Base-by-base conservation (phyloP, 2,888 invertebrate species). In the Toxonevra muliebris region DNA sequence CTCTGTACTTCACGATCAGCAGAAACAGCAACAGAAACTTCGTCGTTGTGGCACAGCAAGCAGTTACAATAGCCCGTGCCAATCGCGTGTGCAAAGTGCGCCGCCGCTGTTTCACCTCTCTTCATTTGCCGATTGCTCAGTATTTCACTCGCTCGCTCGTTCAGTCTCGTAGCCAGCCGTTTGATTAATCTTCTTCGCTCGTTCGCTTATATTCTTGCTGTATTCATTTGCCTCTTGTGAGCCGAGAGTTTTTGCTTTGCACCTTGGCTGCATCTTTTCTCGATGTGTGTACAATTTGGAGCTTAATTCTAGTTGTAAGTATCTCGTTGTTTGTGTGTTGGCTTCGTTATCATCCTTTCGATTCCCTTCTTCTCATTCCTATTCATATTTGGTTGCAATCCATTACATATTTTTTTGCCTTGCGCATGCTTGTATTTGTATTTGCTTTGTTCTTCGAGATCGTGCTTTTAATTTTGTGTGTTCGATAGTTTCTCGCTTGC, bases 31-130 rank as follows among this genome's bases (percentile, higher is more conserved):
- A 59, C 59, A 53, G n/a, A 2, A 43, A 19, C 1, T 1, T 13
- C 48, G n/a, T 55, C 48, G 10, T 48, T 45, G 58, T 41, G 48
- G 40, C 50, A 58, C 50, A 64, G 55, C 55, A 58, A 50, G 41
- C 15, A 17, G 53, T 19, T 17, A 65, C 53, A 59, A 74, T 67
- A 72, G 73, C 84, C 83, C 84, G 84, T 84, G 84, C 84, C 84
- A 81, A 83, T 84, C 84, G 84, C 85, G 84, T 84, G 84, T 80
- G 80, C 79, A 80, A 80, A 79, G 82, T 79, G 80, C 78, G 84
- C 80, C 63, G 48, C 66, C 66, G 61, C 68, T 67, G 15, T 13
- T 19, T 59, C 68, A 58, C 57, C 30, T 54, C 59, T 61, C 12
- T 19, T 11, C 54, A 53, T 13, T 17, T 17, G 53, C 15, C 11